phyloP scores from a whole-genome alignment of 2,888 invertebrate species.

The Thecocarcelia acutangulata region DNA sequence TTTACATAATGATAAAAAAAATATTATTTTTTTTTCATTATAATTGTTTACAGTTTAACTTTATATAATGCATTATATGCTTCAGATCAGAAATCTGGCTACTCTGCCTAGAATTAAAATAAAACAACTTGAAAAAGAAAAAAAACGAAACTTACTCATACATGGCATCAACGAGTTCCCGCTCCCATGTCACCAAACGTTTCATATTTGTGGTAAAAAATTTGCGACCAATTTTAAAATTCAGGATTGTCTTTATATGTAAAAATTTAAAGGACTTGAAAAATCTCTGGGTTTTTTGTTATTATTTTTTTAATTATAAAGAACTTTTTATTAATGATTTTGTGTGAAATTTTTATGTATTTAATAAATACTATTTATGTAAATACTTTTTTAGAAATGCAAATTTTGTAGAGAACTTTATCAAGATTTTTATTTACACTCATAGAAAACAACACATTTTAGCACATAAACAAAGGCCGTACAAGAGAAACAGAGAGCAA shows the following conservation, averaged over 20 bases:
- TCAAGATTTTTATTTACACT: constrained; percentile 24
- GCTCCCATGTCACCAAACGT: constrained; percentile 79
- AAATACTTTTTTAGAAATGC: constrained; percentile 19
- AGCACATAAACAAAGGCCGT: constrained; percentile 2
- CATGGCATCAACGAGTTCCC: constrained; percentile 79
- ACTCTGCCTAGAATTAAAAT: constrained; percentile 12
- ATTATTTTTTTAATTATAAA: too few species aligned
- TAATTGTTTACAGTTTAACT: too few species aligned
- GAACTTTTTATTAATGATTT: background rate
- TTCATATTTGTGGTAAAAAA: constrained; percentile 73
- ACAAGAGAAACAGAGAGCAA: background rate
- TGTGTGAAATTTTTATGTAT: constrained; percentile 1
- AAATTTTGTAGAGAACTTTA: constrained; percentile 20
- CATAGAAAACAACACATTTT: constrained; percentile 12
- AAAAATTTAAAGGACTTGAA: background rate
- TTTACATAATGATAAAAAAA: too few species aligned
- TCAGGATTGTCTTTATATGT: background rate
- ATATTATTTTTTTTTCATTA: too few species aligned
- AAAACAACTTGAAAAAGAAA: constrained; percentile 18
- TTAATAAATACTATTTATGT: background rate
- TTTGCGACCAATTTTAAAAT: constrained; percentile 34
- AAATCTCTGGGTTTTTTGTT: too few species aligned
- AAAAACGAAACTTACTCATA: constrained; percentile 76
- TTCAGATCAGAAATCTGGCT: constrained; percentile 7
- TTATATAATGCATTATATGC: background rate